A percentile compares a stretch with the other conserved stretches of the same genome.
Evolutionary conservation across 1,140 invertebrate species (phyloP).

Genomic region (Portunus trituberculatus): DNA sequence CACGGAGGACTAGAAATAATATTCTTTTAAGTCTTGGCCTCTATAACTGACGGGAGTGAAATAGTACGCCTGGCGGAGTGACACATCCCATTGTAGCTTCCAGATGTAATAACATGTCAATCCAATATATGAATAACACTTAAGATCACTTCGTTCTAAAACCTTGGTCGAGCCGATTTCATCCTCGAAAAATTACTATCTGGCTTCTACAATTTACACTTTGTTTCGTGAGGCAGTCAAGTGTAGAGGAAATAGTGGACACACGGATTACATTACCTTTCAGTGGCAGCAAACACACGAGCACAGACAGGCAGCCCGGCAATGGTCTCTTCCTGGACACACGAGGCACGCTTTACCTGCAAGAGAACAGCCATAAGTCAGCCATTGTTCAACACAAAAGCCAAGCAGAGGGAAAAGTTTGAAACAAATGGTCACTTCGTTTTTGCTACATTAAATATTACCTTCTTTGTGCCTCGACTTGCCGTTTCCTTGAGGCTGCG

Average conservation of each 20-base stretch:
- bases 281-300: not conserved
- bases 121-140: too few species aligned
- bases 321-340: not conserved
- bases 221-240: not conserved
- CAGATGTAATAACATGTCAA: too few species aligned
- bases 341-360: not conserved
- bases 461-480: not conserved
- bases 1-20: slow-evolving; percentile 42
- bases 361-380: not conserved
- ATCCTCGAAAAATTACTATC: too few species aligned
- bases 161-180: too few species aligned
- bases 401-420: not conserved
- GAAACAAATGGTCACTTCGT: slow-evolving; percentile 1
- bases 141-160: too few species aligned
- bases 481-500: not conserved
- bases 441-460: not conserved
- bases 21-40: not conserved
- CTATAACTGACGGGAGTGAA: not conserved
- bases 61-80: not conserved
- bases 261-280: not conserved
- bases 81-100: too few species aligned
- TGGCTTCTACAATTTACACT: too few species aligned
- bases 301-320: not conserved
- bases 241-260: not conserved
- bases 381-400: slow-evolving; percentile 21